Evolutionary conservation across 2,888 invertebrate species (phyloP).

Genomic region (Drosophila nr. perissopoda): DNA sequence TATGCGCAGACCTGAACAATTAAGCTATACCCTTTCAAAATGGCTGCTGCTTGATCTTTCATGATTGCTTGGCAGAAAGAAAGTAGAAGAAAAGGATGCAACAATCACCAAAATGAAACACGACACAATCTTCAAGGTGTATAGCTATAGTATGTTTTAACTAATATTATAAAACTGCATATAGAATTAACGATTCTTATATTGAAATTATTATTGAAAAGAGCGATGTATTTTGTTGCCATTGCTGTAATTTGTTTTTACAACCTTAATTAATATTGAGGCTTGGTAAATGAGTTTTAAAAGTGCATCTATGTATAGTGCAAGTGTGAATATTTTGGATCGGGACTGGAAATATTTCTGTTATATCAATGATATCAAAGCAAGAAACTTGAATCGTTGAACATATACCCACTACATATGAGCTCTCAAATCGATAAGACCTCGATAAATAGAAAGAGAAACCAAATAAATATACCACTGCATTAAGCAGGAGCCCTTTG

Average conservation of each 20-base stretch:
- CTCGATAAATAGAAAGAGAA: not conserved
- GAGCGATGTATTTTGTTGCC: not conserved
- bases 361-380: not conserved
- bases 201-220: not conserved
- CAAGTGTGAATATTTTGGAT: not conserved
- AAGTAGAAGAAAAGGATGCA: not conserved
- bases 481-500: constrained; percentile 15
- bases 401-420: not conserved
- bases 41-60: not conserved
- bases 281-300: not conserved
- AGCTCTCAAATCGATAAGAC: not conserved
- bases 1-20: not conserved
- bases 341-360: not conserved
- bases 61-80: not conserved
- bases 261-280: not conserved
- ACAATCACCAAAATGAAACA: not conserved
- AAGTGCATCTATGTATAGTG: not conserved
- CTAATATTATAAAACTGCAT: not conserved
- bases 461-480: constrained; percentile 9
- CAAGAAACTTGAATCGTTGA: not conserved
- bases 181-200: not conserved
- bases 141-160: too few relatives aligned
- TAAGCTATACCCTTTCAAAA: not conserved
- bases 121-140: not conserved
- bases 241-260: not conserved